These are phyloP conservation scores for Parazoanthus swiftii DNA, from an alignment of 92 coral and sea anemone species.

Conservation along the genomic window DNA sequence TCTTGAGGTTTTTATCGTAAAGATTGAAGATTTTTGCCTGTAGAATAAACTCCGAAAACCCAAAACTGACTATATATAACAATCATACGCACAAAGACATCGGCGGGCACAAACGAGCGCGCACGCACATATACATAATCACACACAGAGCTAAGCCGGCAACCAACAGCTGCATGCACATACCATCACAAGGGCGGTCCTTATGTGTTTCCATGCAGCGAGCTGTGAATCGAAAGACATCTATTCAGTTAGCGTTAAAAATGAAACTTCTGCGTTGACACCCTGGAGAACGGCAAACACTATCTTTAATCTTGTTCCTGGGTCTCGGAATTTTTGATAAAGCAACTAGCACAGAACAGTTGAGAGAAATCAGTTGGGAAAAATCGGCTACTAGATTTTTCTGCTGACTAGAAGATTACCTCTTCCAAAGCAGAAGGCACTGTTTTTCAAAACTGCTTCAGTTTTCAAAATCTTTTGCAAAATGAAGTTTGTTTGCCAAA, in stretches of 20 bases:
- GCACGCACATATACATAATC: background rate
- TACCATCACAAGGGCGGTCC: slow-evolving; percentile 8
- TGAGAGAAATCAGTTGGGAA: no score
- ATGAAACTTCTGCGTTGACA: no score
- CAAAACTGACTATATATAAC: background rate
- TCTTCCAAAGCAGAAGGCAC: no score
- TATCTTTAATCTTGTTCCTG: no score
- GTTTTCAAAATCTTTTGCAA: no score
- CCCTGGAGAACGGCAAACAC: no score
- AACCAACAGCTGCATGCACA: background rate
- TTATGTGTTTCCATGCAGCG: slow-evolving; percentile 25
- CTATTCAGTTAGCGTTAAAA: background rate
- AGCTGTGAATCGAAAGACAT: slow-evolving; percentile 4
- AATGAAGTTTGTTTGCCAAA: no score
- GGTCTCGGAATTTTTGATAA: no score
- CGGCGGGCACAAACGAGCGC: background rate
- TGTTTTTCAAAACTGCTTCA: no score
- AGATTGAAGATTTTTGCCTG: background rate
- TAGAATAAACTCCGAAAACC: background rate
- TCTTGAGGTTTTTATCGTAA: background rate
- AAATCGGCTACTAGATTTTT: no score
- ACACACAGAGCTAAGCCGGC: background rate
- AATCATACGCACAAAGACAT: background rate
- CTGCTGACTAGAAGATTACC: no score
- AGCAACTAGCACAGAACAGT: no score